Evolutionary conservation across 2,113 vertebrate species (phyloP), one percentile per base, ranked within the genome.

Genomic region (Phoxinus phoxinus): DNA sequence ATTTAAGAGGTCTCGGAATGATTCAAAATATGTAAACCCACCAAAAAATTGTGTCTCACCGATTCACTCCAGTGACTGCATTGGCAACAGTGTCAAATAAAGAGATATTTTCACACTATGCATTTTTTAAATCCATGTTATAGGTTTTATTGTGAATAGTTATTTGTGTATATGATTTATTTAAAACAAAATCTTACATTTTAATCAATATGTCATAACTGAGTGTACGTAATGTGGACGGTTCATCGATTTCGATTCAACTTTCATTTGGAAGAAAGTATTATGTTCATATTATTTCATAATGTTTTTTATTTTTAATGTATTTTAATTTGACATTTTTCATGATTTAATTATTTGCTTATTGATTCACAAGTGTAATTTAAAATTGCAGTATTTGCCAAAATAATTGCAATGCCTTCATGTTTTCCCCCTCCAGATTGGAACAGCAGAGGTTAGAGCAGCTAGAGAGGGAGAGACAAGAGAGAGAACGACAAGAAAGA

Each of bases 391-490:
- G 1, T 3, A 32, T 53, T 53, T 69, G 7, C 21, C 1, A 58
- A 85, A 80, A 41, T 46, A 51, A 65, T 44, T 25, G 44, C 12
- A 53, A 19, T 23, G 48, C 5, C 12, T 10, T 37, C 3, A 4
- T 37, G 15, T 74, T 11, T 80, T 63, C 27, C 21, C 19, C 6
- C 25, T 88, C 51, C 58, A 95, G 94, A 88, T 71, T 94, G 90
- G 94, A 95, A 85, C 94, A 94, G 86, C 94, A 94, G 88, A 90
- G 81, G n/a, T 27, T 93, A 88, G 95, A 95, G 19, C 93, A 94
- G 84, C 91, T 92, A 23, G 92, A 91, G 44, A 86, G 41, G 0
- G 92, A 92, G 19, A 87, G 89, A 15, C 1, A 86, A 41, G 94
- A 96, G 11, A 88, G 89, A 0, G 95, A 96, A 30, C 74, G 92